A percentile compares a stretch with the other conserved stretches of the same genome.
These are phyloP conservation scores for Micropoecilia bifurca DNA, from an alignment of 2,797 vertebrate species.

Conservation along the genomic window DNA sequence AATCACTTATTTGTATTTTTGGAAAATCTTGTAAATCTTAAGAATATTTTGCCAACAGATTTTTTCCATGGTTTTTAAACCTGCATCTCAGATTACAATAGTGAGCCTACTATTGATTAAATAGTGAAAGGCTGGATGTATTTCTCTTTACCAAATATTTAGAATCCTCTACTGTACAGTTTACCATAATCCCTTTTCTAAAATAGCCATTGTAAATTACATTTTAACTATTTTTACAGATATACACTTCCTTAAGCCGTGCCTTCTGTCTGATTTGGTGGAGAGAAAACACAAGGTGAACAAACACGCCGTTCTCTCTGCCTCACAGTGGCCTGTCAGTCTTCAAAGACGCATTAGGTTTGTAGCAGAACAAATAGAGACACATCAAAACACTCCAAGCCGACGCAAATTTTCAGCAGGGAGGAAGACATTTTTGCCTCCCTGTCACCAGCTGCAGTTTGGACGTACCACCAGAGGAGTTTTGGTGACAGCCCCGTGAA, in stretches of 20 bases:
- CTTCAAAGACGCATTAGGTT: conserved; percentile 59
- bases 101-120: background rate
- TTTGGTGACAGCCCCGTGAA: conserved; percentile 80
- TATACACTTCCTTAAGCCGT: conserved; percentile 5
- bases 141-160: background rate
- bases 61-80: background rate
- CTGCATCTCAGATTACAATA: background rate
- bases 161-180: background rate
- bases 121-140: background rate
- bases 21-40: background rate
- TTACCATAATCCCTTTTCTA: background rate
- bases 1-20: background rate
- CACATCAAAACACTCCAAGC: conserved; percentile 64
- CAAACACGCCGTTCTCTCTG: conserved; percentile 18
- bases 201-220: background rate
- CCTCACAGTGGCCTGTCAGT: conserved; percentile 60
- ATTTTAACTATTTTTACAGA: conserved; percentile 7
- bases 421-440: conserved; percentile 71
- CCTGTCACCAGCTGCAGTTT: conserved; percentile 68
- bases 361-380: conserved; percentile 70
- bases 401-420: conserved; percentile 47
- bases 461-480: conserved; percentile 69
- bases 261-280: conserved; percentile 22
- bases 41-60: background rate
- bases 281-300: conserved; percentile 27